Evolutionary conservation across 2,113 vertebrate genomes (phyloP).

Genomic region (Plecotus auritus): DNA sequence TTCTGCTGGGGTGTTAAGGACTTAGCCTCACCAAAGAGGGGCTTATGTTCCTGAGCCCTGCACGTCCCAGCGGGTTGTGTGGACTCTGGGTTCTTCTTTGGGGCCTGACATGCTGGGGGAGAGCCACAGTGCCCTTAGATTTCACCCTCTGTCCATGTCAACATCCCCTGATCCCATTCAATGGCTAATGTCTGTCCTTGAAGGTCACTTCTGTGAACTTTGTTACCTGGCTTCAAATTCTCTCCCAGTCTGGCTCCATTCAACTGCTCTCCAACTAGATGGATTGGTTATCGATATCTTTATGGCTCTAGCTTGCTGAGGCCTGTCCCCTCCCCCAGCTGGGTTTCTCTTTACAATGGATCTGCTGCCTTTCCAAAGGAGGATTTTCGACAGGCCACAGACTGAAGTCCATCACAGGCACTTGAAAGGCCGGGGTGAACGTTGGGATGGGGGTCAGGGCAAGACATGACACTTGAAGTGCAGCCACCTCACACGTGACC

Average conservation of each 20-base stretch:
- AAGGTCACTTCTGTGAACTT: neutral
- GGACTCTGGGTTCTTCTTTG: neutral
- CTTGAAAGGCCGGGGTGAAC: neutral
- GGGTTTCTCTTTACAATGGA: neutral
- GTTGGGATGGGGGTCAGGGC: neutral
- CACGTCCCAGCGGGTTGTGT: neutral
- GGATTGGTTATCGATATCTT: neutral
- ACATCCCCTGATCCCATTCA: neutral
- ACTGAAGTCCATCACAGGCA: neutral
- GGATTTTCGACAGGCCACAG: neutral
- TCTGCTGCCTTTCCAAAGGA: neutral
- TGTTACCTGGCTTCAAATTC: neutral
- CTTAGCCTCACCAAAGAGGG: neutral
- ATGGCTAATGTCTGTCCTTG: neutral
- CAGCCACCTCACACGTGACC: neutral
- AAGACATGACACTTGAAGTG: neutral
- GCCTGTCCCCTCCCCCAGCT: no score
- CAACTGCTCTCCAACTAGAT: rapidly evolving
- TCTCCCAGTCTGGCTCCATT: neutral
- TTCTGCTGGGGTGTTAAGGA: neutral
- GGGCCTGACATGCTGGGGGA: neutral
- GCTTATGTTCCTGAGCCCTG: neutral
- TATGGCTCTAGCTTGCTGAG: neutral
- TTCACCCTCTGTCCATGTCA: neutral
- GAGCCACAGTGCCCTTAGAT: neutral